Evolutionary conservation across 2,888 invertebrate species (phyloP).

Genomic region (Drosophila gaucha): DNA sequence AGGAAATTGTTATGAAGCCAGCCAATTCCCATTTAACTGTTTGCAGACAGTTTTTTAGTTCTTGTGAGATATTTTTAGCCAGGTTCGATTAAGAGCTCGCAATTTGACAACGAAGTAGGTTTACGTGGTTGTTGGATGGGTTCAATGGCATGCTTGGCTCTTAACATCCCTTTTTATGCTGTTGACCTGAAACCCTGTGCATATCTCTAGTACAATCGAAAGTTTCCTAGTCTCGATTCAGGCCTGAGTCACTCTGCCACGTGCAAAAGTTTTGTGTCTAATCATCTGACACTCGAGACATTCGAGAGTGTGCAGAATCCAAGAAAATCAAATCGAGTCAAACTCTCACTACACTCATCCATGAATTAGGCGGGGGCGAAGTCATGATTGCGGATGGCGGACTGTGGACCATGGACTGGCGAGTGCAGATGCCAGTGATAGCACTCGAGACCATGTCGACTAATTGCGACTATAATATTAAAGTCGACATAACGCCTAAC

Average conservation of each 20-base stretch:
- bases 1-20: slow-evolving; percentile 69
- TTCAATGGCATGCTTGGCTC: slow-evolving; percentile 55
- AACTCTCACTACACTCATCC: slow-evolving; percentile 68
- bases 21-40: slow-evolving; percentile 55
- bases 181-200: slow-evolving; percentile 46
- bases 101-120: slow-evolving; percentile 25
- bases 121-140: slow-evolving; percentile 25
- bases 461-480: slow-evolving; percentile 79
- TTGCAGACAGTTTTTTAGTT: slow-evolving; percentile 17
- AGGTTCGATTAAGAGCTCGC: slow-evolving; percentile 53
- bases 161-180: slow-evolving; percentile 22
- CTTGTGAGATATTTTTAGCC: slow-evolving; percentile 36
- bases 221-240: slow-evolving; percentile 56
- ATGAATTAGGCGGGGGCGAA: slow-evolving; percentile 15
- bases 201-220: slow-evolving; percentile 60
- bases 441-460: slow-evolving; percentile 72
- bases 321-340: slow-evolving; percentile 57
- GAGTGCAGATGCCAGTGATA: slow-evolving; percentile 64
- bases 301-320: slow-evolving; percentile 54
- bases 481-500: slow-evolving; percentile 66
- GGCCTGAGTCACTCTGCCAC: slow-evolving; percentile 33
- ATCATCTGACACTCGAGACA: slow-evolving; percentile 71
- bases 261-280: slow-evolving; percentile 56
- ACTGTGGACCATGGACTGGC: slow-evolving; percentile 10
- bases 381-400: too few species aligned